Evolutionary conservation across 2,888 invertebrate species (phyloP), one percentile per base, ranked within the genome.

Genomic region (Nomada fabriciana): DNA sequence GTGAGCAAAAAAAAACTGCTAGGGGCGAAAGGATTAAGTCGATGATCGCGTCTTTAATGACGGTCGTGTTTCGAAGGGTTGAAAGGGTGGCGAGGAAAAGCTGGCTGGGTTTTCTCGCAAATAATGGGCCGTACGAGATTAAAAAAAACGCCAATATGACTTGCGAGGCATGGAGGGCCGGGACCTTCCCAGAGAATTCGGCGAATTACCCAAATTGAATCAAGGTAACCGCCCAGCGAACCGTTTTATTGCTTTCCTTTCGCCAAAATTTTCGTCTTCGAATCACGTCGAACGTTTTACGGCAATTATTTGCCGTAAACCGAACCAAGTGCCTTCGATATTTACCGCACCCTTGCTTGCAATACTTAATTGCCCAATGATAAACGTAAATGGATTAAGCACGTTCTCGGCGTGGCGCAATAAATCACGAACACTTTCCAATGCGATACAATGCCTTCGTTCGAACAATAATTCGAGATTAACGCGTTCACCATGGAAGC

Each of bases 11-110:
- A 72, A 72, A 67, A 43, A 29, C 47, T 9, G 10, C 23, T 11
- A 65, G 57, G 65, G 47, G 2, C 53, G 2, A 76, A 74, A 78
- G 82, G 78, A 85, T 83, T 83, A 80, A 78, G 71, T 84, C 80
- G 71, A 74, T 83, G 71, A 74, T 76, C 60, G 65, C 57, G 59
- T 36, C 13, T 50, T 75, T 78, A 78, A 81, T 13, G 69, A 84
- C 53, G 71, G 75, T 72, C 36, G 60, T n/a, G 59, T 42, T 65
- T 75, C 47, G 64, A 50, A 9, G 47, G 60, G 61, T n/a, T 53
- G 11, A 10, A 20, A 63, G 4, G 13, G 42, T 43, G 9, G 47
- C n/a, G 11, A 15, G 57, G 23, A 43, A 68, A 55, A n/a, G 11
- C 2, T 18, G 20, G 50, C 20, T 1, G 53, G 61, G 67, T 20